phyloP scores from a whole-genome alignment of 2,113 vertebrate genomes.

The Chrysochloris asiatica region DNA sequence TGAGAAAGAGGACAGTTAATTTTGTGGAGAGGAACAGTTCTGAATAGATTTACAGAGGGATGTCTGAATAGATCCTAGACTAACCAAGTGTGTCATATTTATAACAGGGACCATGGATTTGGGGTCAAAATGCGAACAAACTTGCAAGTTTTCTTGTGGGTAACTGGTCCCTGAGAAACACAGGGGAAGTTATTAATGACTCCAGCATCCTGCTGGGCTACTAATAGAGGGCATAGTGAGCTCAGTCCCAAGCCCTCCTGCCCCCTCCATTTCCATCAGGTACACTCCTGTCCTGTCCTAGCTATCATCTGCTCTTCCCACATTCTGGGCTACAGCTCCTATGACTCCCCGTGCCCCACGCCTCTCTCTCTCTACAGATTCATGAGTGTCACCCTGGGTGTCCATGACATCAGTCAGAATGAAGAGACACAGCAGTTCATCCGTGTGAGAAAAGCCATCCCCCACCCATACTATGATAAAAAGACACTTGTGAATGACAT shows the following conservation, averaged over 20 bases:
- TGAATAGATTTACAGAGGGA: neutral
- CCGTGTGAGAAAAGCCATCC: neutral
- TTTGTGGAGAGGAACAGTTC: neutral
- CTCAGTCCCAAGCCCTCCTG: neutral
- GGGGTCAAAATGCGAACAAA: neutral
- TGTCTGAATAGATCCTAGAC: neutral
- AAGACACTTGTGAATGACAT: rapidly evolving
- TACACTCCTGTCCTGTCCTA: neutral
- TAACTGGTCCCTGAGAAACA: neutral
- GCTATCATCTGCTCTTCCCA: neutral
- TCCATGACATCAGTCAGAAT: constrained; percentile 28
- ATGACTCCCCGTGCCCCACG: neutral
- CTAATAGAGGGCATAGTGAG: neutral
- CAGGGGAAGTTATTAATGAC: too few relatives aligned
- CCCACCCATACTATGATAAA: neutral
- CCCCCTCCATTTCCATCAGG: neutral
- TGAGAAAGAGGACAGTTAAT: neutral
- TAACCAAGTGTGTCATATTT: too few relatives aligned
- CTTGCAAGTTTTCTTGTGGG: neutral
- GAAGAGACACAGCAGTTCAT: constrained; percentile 59
- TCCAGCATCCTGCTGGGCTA: neutral
- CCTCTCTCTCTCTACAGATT: neutral
- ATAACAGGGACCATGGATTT: too few relatives aligned
- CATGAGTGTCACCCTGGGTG: constrained; percentile 54
- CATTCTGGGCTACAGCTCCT: neutral